phyloP scores from a whole-genome alignment of 2,113 vertebrate genomes.

The Cyanoliseus patagonus region DNA sequence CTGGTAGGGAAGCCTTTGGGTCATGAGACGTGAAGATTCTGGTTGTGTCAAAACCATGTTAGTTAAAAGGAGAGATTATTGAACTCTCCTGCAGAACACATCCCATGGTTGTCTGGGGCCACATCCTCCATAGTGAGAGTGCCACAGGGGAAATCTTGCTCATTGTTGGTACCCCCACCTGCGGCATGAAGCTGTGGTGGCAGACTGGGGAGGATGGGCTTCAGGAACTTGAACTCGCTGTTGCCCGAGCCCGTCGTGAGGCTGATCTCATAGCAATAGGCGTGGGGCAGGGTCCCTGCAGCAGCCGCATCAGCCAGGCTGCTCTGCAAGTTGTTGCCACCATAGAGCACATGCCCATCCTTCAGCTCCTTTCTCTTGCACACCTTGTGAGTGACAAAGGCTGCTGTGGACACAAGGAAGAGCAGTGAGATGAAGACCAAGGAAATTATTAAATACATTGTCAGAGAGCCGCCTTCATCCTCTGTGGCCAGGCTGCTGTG shows the following conservation, averaged over 20 bases:
- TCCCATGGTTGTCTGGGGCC: fast-evolving
- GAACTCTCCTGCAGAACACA: fast-evolving
- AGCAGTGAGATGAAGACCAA: not conserved
- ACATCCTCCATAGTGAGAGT: fast-evolving
- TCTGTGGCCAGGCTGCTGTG: not conserved
- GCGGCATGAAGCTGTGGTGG: not conserved
- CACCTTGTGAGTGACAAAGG: not conserved
- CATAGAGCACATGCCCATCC: constrained; percentile 22
- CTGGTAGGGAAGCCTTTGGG: no score
- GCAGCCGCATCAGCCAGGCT: not conserved
- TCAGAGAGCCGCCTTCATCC: not conserved
- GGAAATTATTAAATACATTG: not conserved
- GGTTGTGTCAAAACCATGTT: fast-evolving
- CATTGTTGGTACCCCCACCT: fast-evolving
- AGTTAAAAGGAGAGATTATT: not conserved
- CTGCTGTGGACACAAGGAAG: not conserved
- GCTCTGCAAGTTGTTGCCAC: not conserved
- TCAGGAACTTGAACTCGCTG: constrained; percentile 24
- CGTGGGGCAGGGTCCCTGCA: not conserved
- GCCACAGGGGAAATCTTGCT: not conserved
- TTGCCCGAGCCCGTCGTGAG: not conserved
- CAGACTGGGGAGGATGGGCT: not conserved
- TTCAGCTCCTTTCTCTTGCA: not conserved
- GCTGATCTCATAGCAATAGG: constrained; percentile 11
- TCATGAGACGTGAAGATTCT: fast-evolving